phyloP scores from a whole-genome alignment of 2,797 vertebrate genomes.

The Loriculus beryllinus region DNA sequence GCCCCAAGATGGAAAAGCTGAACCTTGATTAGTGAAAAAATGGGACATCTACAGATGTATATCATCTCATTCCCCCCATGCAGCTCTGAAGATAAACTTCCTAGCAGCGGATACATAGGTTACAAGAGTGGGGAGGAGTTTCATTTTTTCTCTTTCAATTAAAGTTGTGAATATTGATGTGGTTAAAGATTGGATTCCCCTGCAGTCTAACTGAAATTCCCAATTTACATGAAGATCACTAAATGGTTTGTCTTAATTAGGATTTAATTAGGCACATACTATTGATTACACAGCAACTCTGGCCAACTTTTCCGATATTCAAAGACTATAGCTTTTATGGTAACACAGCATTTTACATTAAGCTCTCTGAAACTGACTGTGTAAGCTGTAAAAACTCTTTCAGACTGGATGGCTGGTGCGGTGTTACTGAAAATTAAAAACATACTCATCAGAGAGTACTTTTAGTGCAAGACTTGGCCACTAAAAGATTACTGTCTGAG shows the following conservation, averaged over 20 bases:
- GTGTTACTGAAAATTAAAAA: neutral
- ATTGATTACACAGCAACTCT: neutral
- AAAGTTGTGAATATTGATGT: neutral
- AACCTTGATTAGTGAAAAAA: neutral
- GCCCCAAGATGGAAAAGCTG: neutral
- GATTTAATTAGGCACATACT: neutral
- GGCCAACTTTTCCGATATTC: neutral
- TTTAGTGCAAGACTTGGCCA: neutral
- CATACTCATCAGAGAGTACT: neutral
- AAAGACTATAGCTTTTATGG: neutral
- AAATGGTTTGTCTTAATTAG: neutral
- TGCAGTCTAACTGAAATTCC: neutral
- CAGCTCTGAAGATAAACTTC: neutral
- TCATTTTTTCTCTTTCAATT: neutral
- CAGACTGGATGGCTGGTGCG: neutral
- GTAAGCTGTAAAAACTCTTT: neutral
- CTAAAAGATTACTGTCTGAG: neutral
- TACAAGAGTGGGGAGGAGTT: neutral
- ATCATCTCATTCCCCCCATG: neutral
- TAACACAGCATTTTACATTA: neutral
- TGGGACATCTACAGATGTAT: neutral
- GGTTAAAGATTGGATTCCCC: neutral
- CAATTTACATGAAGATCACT: neutral
- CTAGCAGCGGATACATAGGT: neutral
- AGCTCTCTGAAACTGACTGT: neutral